These are phyloP conservation scores for Scopus umbretta DNA, from an alignment of 2,113 vertebrate species.

Conservation along the genomic window DNA sequence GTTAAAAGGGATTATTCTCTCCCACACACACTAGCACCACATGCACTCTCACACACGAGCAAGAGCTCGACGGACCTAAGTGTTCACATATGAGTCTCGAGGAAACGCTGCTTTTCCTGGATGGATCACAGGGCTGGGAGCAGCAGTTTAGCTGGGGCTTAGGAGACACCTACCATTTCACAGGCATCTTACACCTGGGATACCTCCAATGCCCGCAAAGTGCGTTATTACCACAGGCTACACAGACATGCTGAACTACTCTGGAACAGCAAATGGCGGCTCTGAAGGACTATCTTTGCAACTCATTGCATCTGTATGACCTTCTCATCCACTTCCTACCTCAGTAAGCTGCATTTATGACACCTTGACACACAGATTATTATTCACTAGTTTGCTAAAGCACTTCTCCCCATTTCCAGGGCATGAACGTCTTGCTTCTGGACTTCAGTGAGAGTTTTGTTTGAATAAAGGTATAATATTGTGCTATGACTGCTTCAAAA, in stretches of 20 bases:
- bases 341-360: background rate
- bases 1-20: background rate
- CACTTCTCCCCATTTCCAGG: background rate
- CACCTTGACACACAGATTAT: background rate
- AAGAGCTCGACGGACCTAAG: background rate
- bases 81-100: background rate
- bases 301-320: fast-evolving
- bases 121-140: background rate
- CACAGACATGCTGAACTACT: background rate
- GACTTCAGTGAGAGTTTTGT: background rate
- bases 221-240: fast-evolving
- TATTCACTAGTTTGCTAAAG: background rate
- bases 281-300: background rate
- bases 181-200: background rate
- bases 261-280: fast-evolving
- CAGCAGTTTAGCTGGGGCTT: background rate
- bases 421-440: background rate
- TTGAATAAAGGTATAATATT: background rate
- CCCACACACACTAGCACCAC: background rate
- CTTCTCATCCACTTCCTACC: background rate
- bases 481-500: background rate
- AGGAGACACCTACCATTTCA: background rate
- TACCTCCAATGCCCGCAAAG: fast-evolving
- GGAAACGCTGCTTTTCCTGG: background rate
- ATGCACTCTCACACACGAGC: fast-evolving